Evolutionary conservation across 2,797 vertebrate genomes (phyloP), one percentile per base, ranked within the genome.

Genomic region (Calcarius lapponicus): DNA sequence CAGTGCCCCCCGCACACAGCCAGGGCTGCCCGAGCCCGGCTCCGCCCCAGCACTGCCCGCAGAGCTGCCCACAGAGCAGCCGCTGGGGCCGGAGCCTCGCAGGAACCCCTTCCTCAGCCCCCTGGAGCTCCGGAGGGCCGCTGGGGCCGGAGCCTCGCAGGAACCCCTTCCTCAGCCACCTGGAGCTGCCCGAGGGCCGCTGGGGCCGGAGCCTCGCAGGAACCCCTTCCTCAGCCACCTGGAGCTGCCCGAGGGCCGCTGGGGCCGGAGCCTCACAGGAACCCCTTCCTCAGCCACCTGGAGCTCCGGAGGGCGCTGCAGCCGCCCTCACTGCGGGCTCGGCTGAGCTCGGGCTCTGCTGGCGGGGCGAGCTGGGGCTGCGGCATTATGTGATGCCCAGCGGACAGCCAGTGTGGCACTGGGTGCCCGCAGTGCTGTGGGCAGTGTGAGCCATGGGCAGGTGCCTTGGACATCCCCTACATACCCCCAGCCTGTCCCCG

Each of bases 1-100:
- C 8, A 1, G 21, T 12, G 11, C 6, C 14, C 48, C 24, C 4
- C 1, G 1, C 9, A 24, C 61, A 2, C 29, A 40, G n/a, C 3
- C 19, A 6, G 43, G 48, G 34, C 17, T 18, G 4, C 8, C 61
- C 5, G 57, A 28, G 48, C 34, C 20, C 65, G 6, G 69, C 50
- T 67, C 67, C 4, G 71, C 50, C 45, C 18, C 40, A 2, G 66
- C 32, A 0, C 65, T 42, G 76, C 74, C 80, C 0, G 1, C 45
- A 24, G 48, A 34, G 17, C 32, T 48, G 64, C 43, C 40, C n/a
- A 1, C 2, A 6, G 28, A 45, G n/a, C 50, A 7, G 32, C 20
- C 0, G 0, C 21, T 1, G 42, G 13, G 43, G 36, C 21, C 0
- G 0, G 11, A 26, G 32, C 78, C 24, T n/a, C 10, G 0, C 36